A percentile compares a stretch with the other conserved stretches of the same genome.
Evolutionary conservation across 2,888 invertebrate genomes (phyloP).

Genomic region (Heliconius erato): DNA sequence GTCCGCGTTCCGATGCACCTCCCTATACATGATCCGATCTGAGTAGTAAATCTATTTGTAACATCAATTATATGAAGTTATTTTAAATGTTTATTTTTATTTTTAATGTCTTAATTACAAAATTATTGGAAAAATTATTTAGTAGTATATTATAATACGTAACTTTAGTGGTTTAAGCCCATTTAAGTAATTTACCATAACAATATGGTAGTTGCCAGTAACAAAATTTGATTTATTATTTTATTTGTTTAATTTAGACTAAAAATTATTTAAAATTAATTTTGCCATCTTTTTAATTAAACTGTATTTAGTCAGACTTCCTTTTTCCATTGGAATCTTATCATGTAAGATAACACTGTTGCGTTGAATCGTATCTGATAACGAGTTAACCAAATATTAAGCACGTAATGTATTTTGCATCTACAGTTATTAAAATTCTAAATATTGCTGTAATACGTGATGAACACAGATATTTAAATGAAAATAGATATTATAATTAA

Average conservation of each 20-base stretch:
- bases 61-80: not conserved
- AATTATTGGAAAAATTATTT: not conserved
- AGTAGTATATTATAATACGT: not conserved
- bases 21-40: slow-evolving; percentile 62
- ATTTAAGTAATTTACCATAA: not conserved
- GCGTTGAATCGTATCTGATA: slow-evolving; percentile 69
- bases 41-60: slow-evolving; percentile 45
- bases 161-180: not conserved
- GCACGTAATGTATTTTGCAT: slow-evolving; percentile 59
- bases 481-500: not conserved
- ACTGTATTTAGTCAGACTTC: slow-evolving; percentile 57
- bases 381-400: slow-evolving; percentile 61
- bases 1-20: slow-evolving; percentile 76
- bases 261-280: not conserved
- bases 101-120: no score
- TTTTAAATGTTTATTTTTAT: not conserved
- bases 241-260: not conserved
- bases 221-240: not conserved
- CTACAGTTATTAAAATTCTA: slow-evolving; percentile 47
- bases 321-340: slow-evolving; percentile 69
- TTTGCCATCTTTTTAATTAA: slow-evolving; percentile 27
- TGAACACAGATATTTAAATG: slow-evolving; percentile 18
- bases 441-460: slow-evolving; percentile 49
- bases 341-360: slow-evolving; percentile 70
- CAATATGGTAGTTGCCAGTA: not conserved